Conservation (phyloP, 2,888 invertebrate species). For the Unio pictorum region DNA sequence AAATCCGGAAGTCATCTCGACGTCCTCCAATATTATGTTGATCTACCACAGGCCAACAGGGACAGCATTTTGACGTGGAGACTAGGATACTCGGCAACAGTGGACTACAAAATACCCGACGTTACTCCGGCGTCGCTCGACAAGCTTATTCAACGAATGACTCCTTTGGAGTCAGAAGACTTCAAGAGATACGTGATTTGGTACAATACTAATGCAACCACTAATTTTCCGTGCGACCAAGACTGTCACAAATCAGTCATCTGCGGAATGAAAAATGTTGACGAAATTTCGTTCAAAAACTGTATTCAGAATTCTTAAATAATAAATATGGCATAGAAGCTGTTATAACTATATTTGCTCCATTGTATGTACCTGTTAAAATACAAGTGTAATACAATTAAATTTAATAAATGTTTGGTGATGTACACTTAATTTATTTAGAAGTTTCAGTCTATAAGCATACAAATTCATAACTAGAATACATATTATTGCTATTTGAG, state of each 20-base stretch:
- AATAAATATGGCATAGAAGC: too few species aligned
- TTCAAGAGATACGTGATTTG: constrained; percentile 33
- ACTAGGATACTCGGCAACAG: constrained; percentile 87
- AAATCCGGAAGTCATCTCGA: constrained; percentile 80
- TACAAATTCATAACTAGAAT: too few species aligned
- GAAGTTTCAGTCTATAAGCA: too few species aligned
- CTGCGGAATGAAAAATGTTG: constrained; percentile 16
- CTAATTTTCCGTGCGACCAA: constrained; percentile 20
- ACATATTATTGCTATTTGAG: too few species aligned
- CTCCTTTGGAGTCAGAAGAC: constrained; percentile 1
- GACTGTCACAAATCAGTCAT: constrained; percentile 23
- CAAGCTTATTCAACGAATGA: constrained; percentile 74
- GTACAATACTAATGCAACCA: constrained; percentile 28
- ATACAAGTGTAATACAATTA: too few species aligned
- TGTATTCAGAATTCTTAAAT: constrained; percentile 4
- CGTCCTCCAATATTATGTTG: constrained; percentile 91
- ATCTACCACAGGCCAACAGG: constrained; percentile 78
- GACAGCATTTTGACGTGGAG: constrained; percentile 84
- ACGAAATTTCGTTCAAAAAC: constrained; percentile 5
- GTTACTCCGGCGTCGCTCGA: constrained; percentile 85
- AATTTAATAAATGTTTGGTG: too few species aligned
- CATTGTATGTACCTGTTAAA: too few species aligned
- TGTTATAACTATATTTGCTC: too few species aligned
- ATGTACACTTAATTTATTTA: too few species aligned
- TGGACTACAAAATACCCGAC: constrained; percentile 83